A percentile compares a stretch with the other conserved stretches of the same genome.
Evolutionary conservation across 2,797 vertebrate species (phyloP).

Genomic region (Neopelma chrysocephalum): DNA sequence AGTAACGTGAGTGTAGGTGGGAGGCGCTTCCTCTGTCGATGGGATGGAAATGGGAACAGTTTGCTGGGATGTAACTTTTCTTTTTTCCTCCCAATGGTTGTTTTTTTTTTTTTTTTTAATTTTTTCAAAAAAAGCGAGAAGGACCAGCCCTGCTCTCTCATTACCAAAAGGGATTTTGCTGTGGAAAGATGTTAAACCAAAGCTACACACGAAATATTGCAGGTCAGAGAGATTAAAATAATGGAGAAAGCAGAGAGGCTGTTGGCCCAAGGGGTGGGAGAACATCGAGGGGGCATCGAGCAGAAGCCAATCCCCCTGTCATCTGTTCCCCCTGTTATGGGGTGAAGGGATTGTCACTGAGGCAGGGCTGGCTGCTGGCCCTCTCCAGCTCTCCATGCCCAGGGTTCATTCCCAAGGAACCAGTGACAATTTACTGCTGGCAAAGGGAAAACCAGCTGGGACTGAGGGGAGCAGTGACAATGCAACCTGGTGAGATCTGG

Average conservation of each 20-base stretch:
- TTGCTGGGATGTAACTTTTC: constrained; percentile 34
- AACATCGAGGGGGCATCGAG: background rate
- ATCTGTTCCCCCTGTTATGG: background rate
- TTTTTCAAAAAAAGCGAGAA: background rate
- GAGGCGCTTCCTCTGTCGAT: constrained; percentile 52
- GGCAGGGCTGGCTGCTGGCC: background rate
- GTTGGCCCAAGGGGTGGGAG: background rate
- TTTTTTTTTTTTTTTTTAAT: background rate
- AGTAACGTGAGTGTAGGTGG: constrained; percentile 42
- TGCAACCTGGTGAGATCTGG: background rate
- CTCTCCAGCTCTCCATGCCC: background rate
- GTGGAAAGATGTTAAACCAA: constrained; percentile 53
- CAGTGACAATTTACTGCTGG: background rate
- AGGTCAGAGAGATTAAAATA: background rate
- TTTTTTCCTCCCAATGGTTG: constrained; percentile 6
- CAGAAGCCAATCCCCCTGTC: background rate
- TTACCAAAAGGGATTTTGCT: constrained; percentile 41
- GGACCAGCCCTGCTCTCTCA: constrained; percentile 47
- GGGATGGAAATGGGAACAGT: constrained; percentile 59
- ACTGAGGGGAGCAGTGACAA: background rate
- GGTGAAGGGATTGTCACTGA: background rate
- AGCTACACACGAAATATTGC: background rate
- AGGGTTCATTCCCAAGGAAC: background rate
- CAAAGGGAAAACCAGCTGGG: background rate
- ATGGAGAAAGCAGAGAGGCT: background rate